Evolutionary conservation across 2,888 invertebrate species (phyloP), one percentile per base, ranked within the genome.

Genomic region (Mongoloraphidia duomilia): DNA sequence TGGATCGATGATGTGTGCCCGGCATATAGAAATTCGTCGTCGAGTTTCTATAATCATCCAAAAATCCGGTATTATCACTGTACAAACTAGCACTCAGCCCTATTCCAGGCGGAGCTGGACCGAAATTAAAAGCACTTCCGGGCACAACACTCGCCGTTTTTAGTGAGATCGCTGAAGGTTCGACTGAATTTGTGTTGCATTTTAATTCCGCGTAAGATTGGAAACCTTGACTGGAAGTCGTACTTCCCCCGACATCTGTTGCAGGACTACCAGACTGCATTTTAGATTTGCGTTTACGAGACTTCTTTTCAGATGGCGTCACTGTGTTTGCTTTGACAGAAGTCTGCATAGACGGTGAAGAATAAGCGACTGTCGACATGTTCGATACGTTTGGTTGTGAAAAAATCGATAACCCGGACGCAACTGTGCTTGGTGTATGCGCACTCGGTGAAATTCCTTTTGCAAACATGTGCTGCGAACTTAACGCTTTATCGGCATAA

Each of bases 71-170:
- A 60, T 79, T 80, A 42, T 82, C 82, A 8, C 71, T 73, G 57
- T 79, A 80, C 42, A 80, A 63, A 12, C 76, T 74, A 11, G 76
- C 63, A 50, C 70, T 63, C 48, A 78, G 64, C 41, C 72, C 68
- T 60, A 82, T 69, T 4, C 70, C 68, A 51, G 77, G 73, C 4
- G 82, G 72, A 1, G 84, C 72, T 4, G 85, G 75, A 13, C 85
- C 85, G 61, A 88, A 90, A 63, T 88, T 89, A 59, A 89, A 90
- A 46, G 89, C 87, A 67, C 86, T 87, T 33, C 84, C 82, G 8
- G 88, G 79, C 54, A 88, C 84, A 61, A 85, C 82, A 57, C 79
- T 78, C 5, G 77, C 71, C 44, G 82, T 79, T 58, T 85, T 77
- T 44, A 83, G 61, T 10, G 79, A 74, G 56, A 84, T 77, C 53